These are phyloP conservation scores for Gobio gobio DNA, from an alignment of 2,113 vertebrate genomes.

Conservation along the genomic window DNA sequence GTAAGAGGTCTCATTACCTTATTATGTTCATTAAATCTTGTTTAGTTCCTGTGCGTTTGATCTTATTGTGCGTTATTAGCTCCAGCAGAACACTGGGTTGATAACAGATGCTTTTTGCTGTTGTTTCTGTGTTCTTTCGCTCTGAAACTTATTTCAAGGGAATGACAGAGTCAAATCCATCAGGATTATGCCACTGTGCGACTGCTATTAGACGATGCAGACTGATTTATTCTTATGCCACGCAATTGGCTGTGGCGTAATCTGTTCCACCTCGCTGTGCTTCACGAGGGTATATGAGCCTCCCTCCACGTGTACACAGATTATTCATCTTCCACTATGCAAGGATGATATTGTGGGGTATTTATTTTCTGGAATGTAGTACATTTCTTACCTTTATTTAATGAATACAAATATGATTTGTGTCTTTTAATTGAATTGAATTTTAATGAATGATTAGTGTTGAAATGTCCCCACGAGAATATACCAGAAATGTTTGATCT, in stretches of 20 bases:
- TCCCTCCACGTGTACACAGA: slow-evolving; percentile 33
- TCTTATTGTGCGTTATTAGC: slow-evolving; percentile 55
- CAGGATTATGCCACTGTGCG: slow-evolving; percentile 43
- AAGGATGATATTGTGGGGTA: background rate
- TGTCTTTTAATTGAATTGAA: background rate
- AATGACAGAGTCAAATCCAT: slow-evolving; percentile 50
- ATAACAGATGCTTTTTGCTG: slow-evolving; percentile 45
- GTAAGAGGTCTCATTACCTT: slow-evolving; percentile 57
- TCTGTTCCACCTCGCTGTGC: slow-evolving; percentile 50
- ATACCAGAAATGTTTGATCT: too few species aligned
- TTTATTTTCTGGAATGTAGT: background rate
- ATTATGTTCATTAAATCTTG: slow-evolving; percentile 63
- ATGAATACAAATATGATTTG: background rate
- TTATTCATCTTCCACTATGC: slow-evolving; percentile 35
- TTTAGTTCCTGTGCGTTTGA: slow-evolving; percentile 58
- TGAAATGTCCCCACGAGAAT: background rate
- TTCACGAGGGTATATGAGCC: slow-evolving; percentile 24
- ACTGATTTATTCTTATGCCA: slow-evolving; percentile 54
- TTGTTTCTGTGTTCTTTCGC: slow-evolving; percentile 22
- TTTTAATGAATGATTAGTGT: background rate
- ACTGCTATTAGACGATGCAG: slow-evolving; percentile 43
- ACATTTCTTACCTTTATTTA: background rate
- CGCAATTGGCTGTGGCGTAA: slow-evolving; percentile 53
- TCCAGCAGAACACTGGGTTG: slow-evolving; percentile 39
- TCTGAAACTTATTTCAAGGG: slow-evolving; percentile 46